Conservation (phyloP, 2,797 vertebrate genomes). For the Tenualosa thibaudeaui region DNA sequence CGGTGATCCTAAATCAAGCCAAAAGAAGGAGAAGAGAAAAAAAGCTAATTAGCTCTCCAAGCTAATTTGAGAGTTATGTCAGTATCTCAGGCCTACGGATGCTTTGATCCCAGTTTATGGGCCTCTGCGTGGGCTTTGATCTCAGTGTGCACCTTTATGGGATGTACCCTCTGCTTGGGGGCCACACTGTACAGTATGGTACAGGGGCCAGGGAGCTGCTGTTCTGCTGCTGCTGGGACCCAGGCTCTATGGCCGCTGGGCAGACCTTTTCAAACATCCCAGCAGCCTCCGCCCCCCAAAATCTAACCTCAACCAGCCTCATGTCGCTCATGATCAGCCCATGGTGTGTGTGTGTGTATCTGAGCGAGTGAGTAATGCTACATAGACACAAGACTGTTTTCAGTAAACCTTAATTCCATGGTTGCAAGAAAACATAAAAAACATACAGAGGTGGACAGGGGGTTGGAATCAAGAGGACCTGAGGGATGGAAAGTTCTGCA, state of each 20-base stretch:
- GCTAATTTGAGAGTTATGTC: conserved; percentile 58
- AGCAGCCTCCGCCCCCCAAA: not conserved
- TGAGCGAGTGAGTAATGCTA: not conserved
- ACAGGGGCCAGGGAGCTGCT: not conserved
- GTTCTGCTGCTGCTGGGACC: not conserved
- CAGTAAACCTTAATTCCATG: not conserved
- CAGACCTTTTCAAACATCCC: not conserved
- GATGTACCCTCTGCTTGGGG: conserved; percentile 37
- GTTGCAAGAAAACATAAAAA: not conserved
- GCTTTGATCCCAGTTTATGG: conserved; percentile 61
- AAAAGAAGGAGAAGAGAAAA: conserved; percentile 15
- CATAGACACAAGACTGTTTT: not conserved
- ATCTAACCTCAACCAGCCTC: not conserved
- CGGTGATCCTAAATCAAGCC: conserved; percentile 32
- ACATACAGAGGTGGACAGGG: not conserved
- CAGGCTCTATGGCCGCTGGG: not conserved
- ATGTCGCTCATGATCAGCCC: not conserved
- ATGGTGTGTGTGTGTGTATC: not conserved
- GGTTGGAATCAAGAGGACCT: no score
- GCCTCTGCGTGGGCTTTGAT: conserved; percentile 54
- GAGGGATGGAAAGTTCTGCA: not conserved
- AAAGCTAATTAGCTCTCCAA: not conserved
- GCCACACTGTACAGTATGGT: not conserved
- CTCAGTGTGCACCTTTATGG: conserved; percentile 50
- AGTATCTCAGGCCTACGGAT: conserved; percentile 38